Conservation (phyloP, 2,113 vertebrate genomes). For the Lipophrys pholis region DNA sequence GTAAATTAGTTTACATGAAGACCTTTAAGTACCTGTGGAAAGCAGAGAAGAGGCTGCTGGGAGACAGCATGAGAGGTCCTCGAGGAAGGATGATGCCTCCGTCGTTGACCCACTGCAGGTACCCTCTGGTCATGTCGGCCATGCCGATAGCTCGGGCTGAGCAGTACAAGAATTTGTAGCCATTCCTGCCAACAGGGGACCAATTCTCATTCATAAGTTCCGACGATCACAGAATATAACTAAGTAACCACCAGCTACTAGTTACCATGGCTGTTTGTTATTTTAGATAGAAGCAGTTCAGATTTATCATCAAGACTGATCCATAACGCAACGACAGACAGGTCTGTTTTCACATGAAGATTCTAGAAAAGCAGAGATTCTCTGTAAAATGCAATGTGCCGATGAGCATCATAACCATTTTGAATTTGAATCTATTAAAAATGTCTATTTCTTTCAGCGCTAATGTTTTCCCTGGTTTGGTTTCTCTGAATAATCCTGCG, state of each 20-base stretch:
- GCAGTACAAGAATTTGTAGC: constrained; percentile 99
- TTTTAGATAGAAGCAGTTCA: no score
- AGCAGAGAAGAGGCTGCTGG: constrained; percentile 97
- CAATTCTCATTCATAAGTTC: constrained; percentile 13
- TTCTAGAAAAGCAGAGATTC: no score
- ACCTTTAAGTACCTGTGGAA: constrained; percentile 91
- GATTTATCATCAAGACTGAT: no score
- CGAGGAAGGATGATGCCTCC: constrained; percentile 94
- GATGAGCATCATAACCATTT: no score
- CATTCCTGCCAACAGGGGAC: constrained; percentile 85
- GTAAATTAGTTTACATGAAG: no score
- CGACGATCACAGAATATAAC: constrained; percentile 4
- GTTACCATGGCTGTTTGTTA: neutral
- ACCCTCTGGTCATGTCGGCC: constrained; percentile 97
- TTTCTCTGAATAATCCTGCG: no score
- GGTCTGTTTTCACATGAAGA: no score
- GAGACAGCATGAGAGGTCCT: constrained; percentile 96
- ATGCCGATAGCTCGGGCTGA: constrained; percentile 97
- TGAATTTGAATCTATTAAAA: no score
- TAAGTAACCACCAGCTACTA: constrained; percentile 23
- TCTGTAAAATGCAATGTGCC: no score
- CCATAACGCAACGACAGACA: no score
- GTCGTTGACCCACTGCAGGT: constrained; percentile 98
- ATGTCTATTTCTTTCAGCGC: no score
- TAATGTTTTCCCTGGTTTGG: no score